Evolutionary conservation across 1,140 invertebrate species (phyloP).

Genomic region (Neotoxoptera formosana): DNA sequence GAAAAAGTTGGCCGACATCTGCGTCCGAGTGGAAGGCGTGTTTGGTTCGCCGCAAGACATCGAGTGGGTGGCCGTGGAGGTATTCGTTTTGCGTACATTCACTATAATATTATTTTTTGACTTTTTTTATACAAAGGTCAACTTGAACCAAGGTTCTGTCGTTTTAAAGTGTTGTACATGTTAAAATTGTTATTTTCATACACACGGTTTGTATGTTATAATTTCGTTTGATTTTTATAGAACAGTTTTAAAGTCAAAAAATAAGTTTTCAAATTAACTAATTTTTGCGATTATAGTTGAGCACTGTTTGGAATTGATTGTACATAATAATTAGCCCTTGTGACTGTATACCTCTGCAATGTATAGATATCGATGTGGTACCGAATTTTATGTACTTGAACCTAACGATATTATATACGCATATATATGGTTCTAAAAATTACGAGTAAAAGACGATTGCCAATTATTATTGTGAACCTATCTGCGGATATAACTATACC

Average conservation of each 20-base stretch:
- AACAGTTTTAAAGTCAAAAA: not conserved
- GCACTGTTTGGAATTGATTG: not conserved
- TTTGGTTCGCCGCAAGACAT: constrained; percentile 71
- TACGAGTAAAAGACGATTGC: not conserved
- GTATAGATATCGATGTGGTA: not conserved
- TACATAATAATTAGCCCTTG: not conserved
- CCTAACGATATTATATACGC: not conserved
- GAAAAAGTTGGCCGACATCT: not conserved
- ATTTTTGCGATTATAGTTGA: not conserved
- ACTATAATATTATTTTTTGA: not conserved
- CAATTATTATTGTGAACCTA: not conserved
- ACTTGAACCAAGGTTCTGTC: not conserved
- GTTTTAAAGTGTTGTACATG: not conserved
- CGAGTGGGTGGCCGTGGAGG: constrained; percentile 74
- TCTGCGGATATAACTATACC: not conserved
- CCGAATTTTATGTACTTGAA: not conserved
- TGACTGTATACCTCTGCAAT: not conserved
- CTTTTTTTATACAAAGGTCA: not conserved
- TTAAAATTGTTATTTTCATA: not conserved
- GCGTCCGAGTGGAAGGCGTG: constrained; percentile 5
- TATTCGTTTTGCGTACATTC: constrained; percentile 60
- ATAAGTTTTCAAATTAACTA: not conserved
- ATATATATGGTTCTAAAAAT: not conserved
- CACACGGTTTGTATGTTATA: not conserved
- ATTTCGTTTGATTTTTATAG: not conserved